Evolutionary conservation across 2,113 vertebrate genomes (phyloP).

Genomic region (Seriola aureovittata): DNA sequence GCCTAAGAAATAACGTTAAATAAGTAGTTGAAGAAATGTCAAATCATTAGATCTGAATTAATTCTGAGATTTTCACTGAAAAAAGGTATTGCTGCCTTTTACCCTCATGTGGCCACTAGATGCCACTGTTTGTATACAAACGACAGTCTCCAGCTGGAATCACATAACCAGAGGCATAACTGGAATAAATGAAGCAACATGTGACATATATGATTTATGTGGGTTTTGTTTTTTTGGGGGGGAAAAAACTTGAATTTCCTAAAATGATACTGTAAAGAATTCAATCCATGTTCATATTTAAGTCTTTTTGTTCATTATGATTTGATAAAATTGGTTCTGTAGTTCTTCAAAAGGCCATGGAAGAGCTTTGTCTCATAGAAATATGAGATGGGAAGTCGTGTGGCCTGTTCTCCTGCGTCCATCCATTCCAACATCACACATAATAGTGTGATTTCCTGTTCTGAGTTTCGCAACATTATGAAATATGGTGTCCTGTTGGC

Average conservation of each 20-base stretch:
- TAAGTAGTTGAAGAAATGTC: background rate
- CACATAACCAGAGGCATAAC: background rate
- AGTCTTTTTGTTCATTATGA: background rate
- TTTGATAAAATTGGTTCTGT: background rate
- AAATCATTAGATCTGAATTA: background rate
- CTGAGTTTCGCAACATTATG: constrained; percentile 11
- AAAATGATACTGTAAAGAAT: background rate
- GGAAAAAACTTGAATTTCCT: background rate
- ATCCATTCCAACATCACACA: constrained; percentile 42
- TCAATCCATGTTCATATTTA: background rate
- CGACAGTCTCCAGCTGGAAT: background rate
- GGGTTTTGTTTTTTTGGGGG: background rate
- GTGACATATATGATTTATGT: background rate
- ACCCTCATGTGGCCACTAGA: constrained; percentile 52
- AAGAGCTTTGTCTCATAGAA: background rate
- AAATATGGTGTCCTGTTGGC: constrained; percentile 58
- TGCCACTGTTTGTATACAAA: constrained; percentile 59
- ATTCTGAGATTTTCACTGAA: background rate
- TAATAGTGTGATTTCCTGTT: constrained; percentile 56
- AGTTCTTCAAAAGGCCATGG: background rate
- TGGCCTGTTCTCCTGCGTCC: constrained; percentile 13
- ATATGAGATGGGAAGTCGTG: background rate
- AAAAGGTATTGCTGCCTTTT: background rate
- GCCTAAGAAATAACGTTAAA: background rate
- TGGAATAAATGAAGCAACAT: constrained; percentile 31